Base-by-base conservation (phyloP, 2,888 invertebrate genomes). In the Apotomis betuletana region DNA sequence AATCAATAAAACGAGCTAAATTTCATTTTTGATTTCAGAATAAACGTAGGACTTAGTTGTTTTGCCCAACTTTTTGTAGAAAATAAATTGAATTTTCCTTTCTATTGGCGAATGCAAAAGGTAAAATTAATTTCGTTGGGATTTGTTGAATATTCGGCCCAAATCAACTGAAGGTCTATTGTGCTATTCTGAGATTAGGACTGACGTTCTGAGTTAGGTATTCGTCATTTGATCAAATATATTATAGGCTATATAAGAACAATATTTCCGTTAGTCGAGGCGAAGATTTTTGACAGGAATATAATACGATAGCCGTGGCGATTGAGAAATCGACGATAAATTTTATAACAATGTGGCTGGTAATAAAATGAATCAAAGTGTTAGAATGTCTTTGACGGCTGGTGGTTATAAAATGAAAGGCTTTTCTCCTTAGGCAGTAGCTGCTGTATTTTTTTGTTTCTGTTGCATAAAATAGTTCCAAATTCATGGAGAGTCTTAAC, bases 51-150 rank as follows among this genome's bases (percentile, higher is more conserved):
- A 9, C 15, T 12, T 13, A 49, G 12, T 38, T 52, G 51, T 63
- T 44, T 51, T 10, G 27, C 3, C 4, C 15, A 15, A 9, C 38
- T 1, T 58, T 69, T 58, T 13, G 65, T 27, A 46, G 49, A n/a
- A 52, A 38, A 59, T 70, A 59, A 70, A 70, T 70, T 65, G 49
- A 61, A 67, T 54, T 60, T 65, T 67, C 60, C 27, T n/a, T 12
- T 15, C 54, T 5, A 65, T 70, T 70, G 55, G 36, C 60, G 15
- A 54, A 61, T 67, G 65, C 60, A 60, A 61, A 67, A 67, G 70
- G 65, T 65, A 44, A 69, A 69, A 65, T 70, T 70, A 54, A 60
- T 70, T 64, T 65, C 59, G 59, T 4, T 60, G 9, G 51, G 41
- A 41, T 13, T 54, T 64, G n/a, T 69, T 44, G 44, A 52, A 60